Evolutionary conservation across 2,113 vertebrate species (phyloP), one percentile per base, ranked within the genome.

Genomic region (Amblyopsis rosae): DNA sequence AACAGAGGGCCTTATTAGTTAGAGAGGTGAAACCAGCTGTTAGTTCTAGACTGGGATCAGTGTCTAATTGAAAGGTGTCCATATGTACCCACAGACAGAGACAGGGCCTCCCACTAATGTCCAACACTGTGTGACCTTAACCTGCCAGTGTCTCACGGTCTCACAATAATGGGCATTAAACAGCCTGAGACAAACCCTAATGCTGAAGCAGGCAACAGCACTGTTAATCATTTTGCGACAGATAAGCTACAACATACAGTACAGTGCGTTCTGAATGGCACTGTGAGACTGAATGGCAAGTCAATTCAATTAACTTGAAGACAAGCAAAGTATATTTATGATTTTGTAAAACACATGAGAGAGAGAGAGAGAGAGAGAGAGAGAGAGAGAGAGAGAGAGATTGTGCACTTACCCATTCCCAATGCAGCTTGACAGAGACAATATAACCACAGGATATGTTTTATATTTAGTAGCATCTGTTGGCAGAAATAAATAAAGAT

Each of bases 381-480:
- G n/a, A 15, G 53, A 53, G 49, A 17, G 48, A 51, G 12, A 61
- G 9, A 48, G 6, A 10, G 10, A 47, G 10, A 33, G 15, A 41
- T 69, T 76, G 49, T 16, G 13, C 67, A 77, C 91, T 77, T 88
- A 93, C 93, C 84, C 78, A 83, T 79, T 79, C 76, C 83, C 62
- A 70, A 70, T 19, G 89, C 91, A 87, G 93, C 83, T 82, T 90
- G 88, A 73, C 93, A 91, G 0, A 93, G 86, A 69, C 87, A 96
- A 73, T 78, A 95, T 69, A 99, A 91, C 95, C 96, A 96, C 84
- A 98, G 91, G 89, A 98, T 89, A 73, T 91, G 92, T 84, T 94
- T 96, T 89, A 97, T 91, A 85, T 93, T 94, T 87, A 93, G 88
- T 85, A 94, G 82, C 98, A 98, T 99, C 93, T 96, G 77, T 74